Evolutionary conservation across 2,888 invertebrate genomes (phyloP).

Genomic region (Trichopria drosophilae): DNA sequence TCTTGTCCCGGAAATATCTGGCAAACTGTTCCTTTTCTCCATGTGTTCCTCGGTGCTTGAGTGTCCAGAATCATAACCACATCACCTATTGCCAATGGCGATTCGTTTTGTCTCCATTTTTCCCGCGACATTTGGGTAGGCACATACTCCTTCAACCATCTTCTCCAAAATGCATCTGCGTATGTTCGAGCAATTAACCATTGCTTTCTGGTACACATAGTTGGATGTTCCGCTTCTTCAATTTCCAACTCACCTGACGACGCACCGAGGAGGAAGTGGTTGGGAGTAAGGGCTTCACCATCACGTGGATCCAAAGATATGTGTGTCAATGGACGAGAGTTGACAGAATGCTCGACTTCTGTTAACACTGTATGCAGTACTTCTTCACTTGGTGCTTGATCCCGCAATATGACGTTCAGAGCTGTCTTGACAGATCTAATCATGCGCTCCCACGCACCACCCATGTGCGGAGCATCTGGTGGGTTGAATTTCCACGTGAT

Average conservation of each 20-base stretch:
- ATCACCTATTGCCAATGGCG: conserved; percentile 12
- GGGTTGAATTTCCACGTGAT: too few relatives aligned
- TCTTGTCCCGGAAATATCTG: conserved; percentile 14
- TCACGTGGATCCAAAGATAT: conserved; percentile 8
- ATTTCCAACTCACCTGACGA: too few relatives aligned
- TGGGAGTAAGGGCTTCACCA: conserved; percentile 13
- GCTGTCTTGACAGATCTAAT: too few relatives aligned
- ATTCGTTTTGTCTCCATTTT: conserved; percentile 7
- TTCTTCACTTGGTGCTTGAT: conserved; percentile 5
- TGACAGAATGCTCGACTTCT: conserved; percentile 17
- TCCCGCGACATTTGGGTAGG: conserved; percentile 6
- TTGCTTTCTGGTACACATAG: conserved; percentile 12
- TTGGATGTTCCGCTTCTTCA: background rate
- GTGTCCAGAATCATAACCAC: conserved; percentile 18
- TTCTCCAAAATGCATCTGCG: conserved; percentile 16
- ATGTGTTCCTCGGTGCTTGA: conserved; percentile 11
- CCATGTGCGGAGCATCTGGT: too few relatives aligned
- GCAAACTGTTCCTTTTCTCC: conserved; percentile 20
- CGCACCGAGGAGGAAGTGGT: conserved; percentile 19
- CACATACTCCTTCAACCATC: conserved; percentile 15
- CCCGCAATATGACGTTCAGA: too few relatives aligned
- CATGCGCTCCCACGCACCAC: too few relatives aligned
- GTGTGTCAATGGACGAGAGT: conserved; percentile 15
- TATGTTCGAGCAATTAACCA: conserved; percentile 9
- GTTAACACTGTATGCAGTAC: conserved; percentile 8